Conservation (phyloP, 2,113 vertebrate species). For the Lonchura striata region DNA sequence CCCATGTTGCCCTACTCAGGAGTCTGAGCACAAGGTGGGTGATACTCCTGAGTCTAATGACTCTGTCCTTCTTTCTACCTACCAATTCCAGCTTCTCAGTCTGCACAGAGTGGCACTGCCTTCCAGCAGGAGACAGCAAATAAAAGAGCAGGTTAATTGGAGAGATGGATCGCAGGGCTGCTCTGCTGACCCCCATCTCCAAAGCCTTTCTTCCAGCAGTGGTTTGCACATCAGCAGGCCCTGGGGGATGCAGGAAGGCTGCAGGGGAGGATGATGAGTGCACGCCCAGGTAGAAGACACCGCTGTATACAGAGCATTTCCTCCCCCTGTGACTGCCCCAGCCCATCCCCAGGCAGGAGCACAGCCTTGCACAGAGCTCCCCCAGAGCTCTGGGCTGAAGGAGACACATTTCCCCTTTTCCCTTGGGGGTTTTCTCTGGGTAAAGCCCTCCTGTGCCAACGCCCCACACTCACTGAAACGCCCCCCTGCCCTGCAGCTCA, state of each 20-base stretch:
- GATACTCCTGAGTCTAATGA: no score
- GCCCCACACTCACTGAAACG: accelerated
- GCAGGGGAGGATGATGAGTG: neutral
- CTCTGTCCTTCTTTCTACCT: neutral
- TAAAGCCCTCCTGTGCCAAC: neutral
- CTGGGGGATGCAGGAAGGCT: neutral
- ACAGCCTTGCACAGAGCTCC: no score
- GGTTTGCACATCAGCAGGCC: neutral
- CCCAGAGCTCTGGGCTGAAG: neutral
- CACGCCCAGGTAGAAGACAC: neutral
- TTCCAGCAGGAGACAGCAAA: neutral
- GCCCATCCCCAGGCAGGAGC: neutral
- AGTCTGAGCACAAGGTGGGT: neutral
- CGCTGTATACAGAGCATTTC: neutral
- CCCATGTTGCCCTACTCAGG: neutral
- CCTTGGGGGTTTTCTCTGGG: neutral
- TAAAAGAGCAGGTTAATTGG: neutral
- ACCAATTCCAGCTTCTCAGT: neutral
- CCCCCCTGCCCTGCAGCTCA: neutral
- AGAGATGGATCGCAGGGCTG: neutral
- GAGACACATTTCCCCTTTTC: neutral
- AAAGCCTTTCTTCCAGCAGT: neutral
- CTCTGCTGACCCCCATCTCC: neutral
- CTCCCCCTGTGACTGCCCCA: neutral
- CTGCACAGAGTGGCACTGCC: neutral